phyloP scores from a whole-genome alignment of 1,140 invertebrate genomes.

The Portunus trituberculatus region DNA sequence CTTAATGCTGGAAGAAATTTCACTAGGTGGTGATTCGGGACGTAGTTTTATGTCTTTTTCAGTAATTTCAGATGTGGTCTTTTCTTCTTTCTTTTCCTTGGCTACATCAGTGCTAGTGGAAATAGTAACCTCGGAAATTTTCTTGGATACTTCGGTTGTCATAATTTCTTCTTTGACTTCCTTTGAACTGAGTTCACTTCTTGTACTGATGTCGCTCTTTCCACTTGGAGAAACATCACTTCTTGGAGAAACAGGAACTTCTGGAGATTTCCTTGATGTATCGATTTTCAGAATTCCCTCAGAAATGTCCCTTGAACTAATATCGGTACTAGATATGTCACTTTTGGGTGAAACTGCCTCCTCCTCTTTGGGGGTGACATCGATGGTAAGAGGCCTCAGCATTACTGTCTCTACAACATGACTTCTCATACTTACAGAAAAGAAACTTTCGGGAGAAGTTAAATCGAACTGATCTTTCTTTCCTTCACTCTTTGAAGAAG shows the following conservation, averaged over 20 bases:
- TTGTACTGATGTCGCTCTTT: constrained; percentile 74
- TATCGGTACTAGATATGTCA: constrained; percentile 49
- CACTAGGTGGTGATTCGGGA: constrained; percentile 49
- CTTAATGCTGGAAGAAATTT: constrained; percentile 31
- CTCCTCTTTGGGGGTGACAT: constrained; percentile 76
- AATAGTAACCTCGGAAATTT: constrained; percentile 36
- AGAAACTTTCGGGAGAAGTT: constrained; percentile 3
- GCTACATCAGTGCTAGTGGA: constrained; percentile 45
- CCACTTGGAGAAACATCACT: constrained; percentile 61
- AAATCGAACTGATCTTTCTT: constrained; percentile 37
- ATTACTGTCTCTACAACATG: not conserved
- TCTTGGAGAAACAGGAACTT: constrained; percentile 76
- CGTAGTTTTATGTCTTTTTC: not conserved
- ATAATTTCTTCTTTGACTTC: constrained; percentile 38
- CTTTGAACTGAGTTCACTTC: constrained; percentile 44
- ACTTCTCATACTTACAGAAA: constrained; percentile 40
- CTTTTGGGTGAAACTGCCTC: constrained; percentile 64
- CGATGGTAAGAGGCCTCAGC: constrained; percentile 78
- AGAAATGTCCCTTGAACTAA: not conserved
- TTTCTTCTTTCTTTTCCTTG: constrained; percentile 37
- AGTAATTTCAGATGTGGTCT: constrained; percentile 5
- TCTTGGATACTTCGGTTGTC: not conserved
- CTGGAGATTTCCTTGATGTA: constrained; percentile 68
- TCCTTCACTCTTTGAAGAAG: constrained; percentile 50
- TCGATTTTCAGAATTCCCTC: constrained; percentile 67